Percentiles rank a stretch among this genome's conserved stretches.
phyloP scores from a whole-genome alignment of 2,797 vertebrate species.

The Melopsittacus undulatus region DNA sequence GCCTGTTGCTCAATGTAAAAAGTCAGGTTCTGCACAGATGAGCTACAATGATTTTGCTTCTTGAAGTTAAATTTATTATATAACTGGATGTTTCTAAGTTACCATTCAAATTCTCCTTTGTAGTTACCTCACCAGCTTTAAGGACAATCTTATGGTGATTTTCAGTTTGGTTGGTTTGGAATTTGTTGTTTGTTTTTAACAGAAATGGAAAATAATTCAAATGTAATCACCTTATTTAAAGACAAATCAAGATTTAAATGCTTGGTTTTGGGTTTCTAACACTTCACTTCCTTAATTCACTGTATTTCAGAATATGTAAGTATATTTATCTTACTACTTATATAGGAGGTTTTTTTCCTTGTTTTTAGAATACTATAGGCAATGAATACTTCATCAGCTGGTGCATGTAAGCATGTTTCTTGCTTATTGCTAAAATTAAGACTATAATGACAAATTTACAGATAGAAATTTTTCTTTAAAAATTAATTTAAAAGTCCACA shows the following conservation, averaged over 20 bases:
- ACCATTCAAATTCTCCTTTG: accelerated
- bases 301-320: not conserved
- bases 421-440: not conserved
- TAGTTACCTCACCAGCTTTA: not conserved
- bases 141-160: too few species aligned
- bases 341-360: not conserved
- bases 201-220: not conserved
- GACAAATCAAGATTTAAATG: not conserved
- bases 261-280: not conserved
- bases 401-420: not conserved
- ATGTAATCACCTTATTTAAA: not conserved
- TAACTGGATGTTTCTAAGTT: not conserved
- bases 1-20: not conserved
- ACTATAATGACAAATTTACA: not conserved
- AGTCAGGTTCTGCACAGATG: not conserved
- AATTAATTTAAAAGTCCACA: not conserved
- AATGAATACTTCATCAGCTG: not conserved
- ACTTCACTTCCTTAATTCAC: not conserved
- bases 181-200: not conserved
- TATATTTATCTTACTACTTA: not conserved
- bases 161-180: not conserved
- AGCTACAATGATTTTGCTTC: not conserved
- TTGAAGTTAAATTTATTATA: not conserved
- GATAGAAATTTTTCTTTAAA: not conserved
- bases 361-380: not conserved